Base-by-base conservation (phyloP, 2,113 vertebrate species). In the Baryphthengus martii region DNA sequence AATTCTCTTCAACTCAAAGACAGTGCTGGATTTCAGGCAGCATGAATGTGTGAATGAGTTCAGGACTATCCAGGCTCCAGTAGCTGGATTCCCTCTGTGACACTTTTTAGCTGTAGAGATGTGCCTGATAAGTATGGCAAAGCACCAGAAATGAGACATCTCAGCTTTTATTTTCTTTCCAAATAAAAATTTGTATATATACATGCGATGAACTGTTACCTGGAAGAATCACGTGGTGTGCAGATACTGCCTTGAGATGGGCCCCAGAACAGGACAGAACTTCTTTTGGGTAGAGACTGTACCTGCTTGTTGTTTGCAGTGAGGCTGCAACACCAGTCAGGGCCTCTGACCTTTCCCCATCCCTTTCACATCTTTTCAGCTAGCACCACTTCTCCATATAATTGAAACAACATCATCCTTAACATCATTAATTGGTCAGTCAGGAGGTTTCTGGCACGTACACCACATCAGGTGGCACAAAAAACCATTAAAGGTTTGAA, bases 71-170 rank as follows among this genome's bases (percentile, higher is more conserved):
- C 63, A 80, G 19, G 10, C 7, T 63, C 24, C 25, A 53, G 18
- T 6, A 71, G 18, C 18, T 50, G 25, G 16, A 31, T 76, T 83
- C 35, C 50, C 47, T 53, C 19, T 7, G 5, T 24, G 28, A 77
- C 11, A 18, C 5, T 7, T 37, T 25, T n/a, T 13, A 56, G 39
- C 19, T 55, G 52, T 9, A 61, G 29, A 78, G 18, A 24, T 26
- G 24, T 23, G 24, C 9, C 39, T 37, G 23, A 0, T 7, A 56
- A 63, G 11, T 8, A 61, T 1, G 26, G 8, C 35, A 66, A 61
- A 83, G 62, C 42, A 76, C n/a, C 31, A 72, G 25, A 61, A 81
- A 65, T 7, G 5, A 62, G 26, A 66, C 37, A 49, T 24, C 45
- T 61, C 35, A 35, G 7, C 33, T n/a, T 85, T 47, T 47, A 12